A percentile compares a stretch with the other conserved stretches of the same genome.
Evolutionary conservation across 1,140 invertebrate genomes (phyloP).

Genomic region (Elymnias hypermnestra): DNA sequence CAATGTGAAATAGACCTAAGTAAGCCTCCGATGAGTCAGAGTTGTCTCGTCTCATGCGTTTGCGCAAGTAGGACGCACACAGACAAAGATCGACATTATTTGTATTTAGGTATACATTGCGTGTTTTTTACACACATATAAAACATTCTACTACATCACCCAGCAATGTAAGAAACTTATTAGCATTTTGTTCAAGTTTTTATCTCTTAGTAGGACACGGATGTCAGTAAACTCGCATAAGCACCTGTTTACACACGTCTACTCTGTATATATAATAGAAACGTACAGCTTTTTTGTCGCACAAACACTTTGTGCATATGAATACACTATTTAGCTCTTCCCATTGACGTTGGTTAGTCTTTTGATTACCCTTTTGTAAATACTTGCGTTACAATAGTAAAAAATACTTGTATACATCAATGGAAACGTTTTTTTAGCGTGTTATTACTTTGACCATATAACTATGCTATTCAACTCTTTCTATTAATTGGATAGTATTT

Average conservation of each 20-base stretch:
- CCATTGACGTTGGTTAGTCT: background rate
- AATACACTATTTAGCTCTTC: background rate
- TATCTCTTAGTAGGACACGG: constrained; percentile 26
- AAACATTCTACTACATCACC: background rate
- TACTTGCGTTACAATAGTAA: no score
- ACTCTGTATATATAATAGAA: constrained; percentile 26
- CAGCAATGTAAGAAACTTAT: constrained; percentile 19
- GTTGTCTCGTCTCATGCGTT: constrained; percentile 44
- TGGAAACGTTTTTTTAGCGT: no score
- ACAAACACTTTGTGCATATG: constrained; percentile 30
- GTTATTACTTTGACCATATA: no score
- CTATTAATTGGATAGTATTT: no score
- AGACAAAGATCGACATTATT: constrained; percentile 19
- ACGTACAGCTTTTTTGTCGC: constrained; percentile 45
- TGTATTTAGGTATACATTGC: constrained; percentile 17
- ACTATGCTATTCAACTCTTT: no score
- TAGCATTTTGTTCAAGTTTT: constrained; percentile 9
- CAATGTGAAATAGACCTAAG: no score
- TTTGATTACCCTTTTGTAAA: background rate
- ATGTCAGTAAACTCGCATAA: constrained; percentile 60
- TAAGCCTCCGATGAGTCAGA: constrained; percentile 48
- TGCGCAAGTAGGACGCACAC: constrained; percentile 40
- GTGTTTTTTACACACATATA: background rate
- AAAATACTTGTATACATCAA: no score
- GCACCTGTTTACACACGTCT: constrained; percentile 63